Base-by-base conservation (phyloP, 2,113 vertebrate genomes). In the Deroptyus accipitrinus region DNA sequence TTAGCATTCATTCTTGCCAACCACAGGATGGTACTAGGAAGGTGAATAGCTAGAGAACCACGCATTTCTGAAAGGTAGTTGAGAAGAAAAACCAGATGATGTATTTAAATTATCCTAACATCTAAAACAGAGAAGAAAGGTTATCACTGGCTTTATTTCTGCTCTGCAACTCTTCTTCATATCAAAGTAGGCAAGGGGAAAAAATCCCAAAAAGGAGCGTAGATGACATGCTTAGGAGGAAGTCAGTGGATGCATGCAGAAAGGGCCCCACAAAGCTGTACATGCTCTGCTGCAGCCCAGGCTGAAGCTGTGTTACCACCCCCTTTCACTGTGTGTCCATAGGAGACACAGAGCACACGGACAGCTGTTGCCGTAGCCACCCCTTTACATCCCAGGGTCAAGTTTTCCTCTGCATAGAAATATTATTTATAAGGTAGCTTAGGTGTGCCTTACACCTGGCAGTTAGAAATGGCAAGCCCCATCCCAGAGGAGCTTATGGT, bases 331-430 rank as follows among this genome's bases (percentile, higher is more conserved):
- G 44, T 41, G 48, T 59, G 35, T 51, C 83, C 54, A 54, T 3
- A 63, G 69, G 22, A 83, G 67, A 93, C 72, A 89, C 83, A 70
- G 37, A 85, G 86, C 73, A 72, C 59, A 13, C 11, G 3, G 74
- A 51, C 41, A 54, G 76, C 57, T 30, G 95, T 95, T 97, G 84
- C 95, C 81, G 94, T 82, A 82, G 93, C 42, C 88, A 84, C 86
- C 13, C 37, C 68, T 90, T 90, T 61, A 73, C 3, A 3, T 31
- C 52, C 86, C 83, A 72, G 86, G 39, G 52, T 90, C 91, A 92
- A 57, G 90, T 80, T 90, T 93, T 85, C 52, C 77, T 64, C 66
- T 17, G 80, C 49, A 52, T 25, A 59, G 66, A 69, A 82, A 76
- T 35, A 73, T 84, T 92, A 93, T 93, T 92, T 96, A 88, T 41